phyloP scores from a whole-genome alignment of 2,888 invertebrate species.

The Eristalis pertinax region DNA sequence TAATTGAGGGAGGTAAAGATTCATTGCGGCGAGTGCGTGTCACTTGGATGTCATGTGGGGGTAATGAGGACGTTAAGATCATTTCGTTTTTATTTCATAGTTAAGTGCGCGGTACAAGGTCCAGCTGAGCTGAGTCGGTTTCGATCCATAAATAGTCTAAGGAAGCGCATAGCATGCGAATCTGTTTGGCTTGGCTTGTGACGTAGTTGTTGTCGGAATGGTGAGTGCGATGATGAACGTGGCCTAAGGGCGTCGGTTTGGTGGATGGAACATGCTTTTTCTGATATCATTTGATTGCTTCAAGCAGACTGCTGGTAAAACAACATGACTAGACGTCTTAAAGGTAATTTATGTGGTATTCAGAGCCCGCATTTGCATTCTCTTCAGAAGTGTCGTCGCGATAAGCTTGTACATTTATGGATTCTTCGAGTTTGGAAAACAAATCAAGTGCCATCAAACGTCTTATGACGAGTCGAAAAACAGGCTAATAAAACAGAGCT shows the following conservation, averaged over 20 bases:
- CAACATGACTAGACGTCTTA: too few relatives aligned
- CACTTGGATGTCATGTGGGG: conserved; percentile 13
- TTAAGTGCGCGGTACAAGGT: conserved; percentile 7
- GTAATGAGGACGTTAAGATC: conserved; percentile 26
- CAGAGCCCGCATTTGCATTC: too few relatives aligned
- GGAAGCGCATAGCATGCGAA: background rate
- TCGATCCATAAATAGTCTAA: background rate
- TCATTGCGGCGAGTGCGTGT: conserved; percentile 19
- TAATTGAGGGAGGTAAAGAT: conserved; percentile 17
- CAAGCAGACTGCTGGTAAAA: background rate
- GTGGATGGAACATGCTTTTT: background rate
- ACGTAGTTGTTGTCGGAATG: background rate
- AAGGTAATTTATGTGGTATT: too few relatives aligned
- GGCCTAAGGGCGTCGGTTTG: background rate
- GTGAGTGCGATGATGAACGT: background rate
- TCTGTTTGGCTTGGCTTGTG: background rate
- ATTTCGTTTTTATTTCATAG: background rate
- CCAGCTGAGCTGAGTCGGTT: background rate
- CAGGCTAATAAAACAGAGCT: too few relatives aligned
- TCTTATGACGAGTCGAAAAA: too few relatives aligned
- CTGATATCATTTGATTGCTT: background rate
- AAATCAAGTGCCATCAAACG: too few relatives aligned
- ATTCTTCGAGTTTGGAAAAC: too few relatives aligned
- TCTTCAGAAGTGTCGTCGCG: too few relatives aligned
- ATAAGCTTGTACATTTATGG: too few relatives aligned